phyloP scores from a whole-genome alignment of 2,797 vertebrate genomes.

The Molossus molossus region DNA sequence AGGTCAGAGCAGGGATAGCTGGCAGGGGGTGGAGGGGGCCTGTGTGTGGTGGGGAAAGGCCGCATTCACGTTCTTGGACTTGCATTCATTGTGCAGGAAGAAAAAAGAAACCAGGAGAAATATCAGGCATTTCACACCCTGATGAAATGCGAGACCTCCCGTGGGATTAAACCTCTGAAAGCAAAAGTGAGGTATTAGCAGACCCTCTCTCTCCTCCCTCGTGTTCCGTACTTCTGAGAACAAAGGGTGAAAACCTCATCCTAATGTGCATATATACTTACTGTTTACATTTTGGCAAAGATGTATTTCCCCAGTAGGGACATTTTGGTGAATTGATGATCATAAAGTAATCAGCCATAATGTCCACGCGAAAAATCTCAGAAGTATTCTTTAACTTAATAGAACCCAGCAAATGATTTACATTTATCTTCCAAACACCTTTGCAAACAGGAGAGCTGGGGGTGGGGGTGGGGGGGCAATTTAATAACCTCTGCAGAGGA shows the following conservation, averaged over 20 bases:
- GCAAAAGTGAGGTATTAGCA: slow-evolving; percentile 68
- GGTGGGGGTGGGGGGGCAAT: no score
- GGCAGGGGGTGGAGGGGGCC: slow-evolving; percentile 57
- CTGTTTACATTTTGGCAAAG: slow-evolving; percentile 25
- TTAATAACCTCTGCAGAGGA: not conserved
- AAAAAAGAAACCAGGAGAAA: slow-evolving; percentile 88
- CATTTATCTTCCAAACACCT: not conserved
- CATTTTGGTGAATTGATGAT: not conserved
- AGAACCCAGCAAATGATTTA: not conserved
- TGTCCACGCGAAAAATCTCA: not conserved
- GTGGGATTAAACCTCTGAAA: slow-evolving; percentile 86
- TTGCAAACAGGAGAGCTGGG: not conserved
- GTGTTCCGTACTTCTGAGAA: slow-evolving; percentile 82
- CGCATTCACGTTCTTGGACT: slow-evolving; percentile 82
- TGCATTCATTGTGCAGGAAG: slow-evolving; percentile 84
- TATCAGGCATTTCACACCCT: slow-evolving; percentile 88
- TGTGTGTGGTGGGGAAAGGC: slow-evolving; percentile 62
- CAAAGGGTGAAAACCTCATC: slow-evolving; percentile 83
- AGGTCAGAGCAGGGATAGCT: slow-evolving; percentile 80
- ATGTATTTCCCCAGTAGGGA: not conserved
- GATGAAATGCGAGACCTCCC: slow-evolving; percentile 88
- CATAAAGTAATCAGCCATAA: slow-evolving; percentile 6
- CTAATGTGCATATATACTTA: slow-evolving; percentile 37
- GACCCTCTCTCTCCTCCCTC: slow-evolving; percentile 6
- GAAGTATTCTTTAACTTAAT: not conserved